These are phyloP conservation scores for Phragmatobia fuliginosa DNA, from an alignment of 2,888 invertebrate genomes.

Conservation along the genomic window DNA sequence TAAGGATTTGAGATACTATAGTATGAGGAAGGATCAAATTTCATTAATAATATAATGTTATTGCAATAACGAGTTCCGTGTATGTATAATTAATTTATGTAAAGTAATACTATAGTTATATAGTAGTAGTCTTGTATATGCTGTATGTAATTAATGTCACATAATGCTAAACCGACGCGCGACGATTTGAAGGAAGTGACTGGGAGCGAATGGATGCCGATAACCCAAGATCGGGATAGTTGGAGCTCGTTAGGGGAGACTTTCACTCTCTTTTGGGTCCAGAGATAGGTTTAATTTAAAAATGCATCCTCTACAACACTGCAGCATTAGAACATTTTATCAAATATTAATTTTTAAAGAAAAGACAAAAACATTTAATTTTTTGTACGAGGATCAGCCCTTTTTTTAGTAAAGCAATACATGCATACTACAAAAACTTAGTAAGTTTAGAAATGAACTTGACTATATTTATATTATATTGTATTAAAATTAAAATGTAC, in stretches of 20 bases:
- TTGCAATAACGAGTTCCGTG: background rate
- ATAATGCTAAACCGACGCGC: background rate
- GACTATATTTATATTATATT: background rate
- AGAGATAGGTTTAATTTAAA: too few species aligned
- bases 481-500: background rate
- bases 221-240: too few species aligned
- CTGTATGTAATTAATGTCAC: background rate
- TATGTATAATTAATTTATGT: background rate
- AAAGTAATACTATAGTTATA: background rate
- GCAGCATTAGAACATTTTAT: background rate
- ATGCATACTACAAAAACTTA: background rate
- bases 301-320: background rate
- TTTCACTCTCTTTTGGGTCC: too few species aligned
- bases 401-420: too few species aligned
- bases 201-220: too few species aligned
- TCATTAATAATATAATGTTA: background rate
- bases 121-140: background rate
- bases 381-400: too few species aligned
- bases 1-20: conserved; percentile 16
- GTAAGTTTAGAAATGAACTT: background rate
- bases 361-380: too few species aligned
- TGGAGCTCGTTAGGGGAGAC: too few species aligned
- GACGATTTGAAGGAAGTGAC: too few species aligned
- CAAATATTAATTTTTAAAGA: too few species aligned
- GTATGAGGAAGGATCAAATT: background rate